These are phyloP conservation scores for Sebastolobus alascanus DNA, from an alignment of 2,797 vertebrate genomes.

Conservation along the genomic window DNA sequence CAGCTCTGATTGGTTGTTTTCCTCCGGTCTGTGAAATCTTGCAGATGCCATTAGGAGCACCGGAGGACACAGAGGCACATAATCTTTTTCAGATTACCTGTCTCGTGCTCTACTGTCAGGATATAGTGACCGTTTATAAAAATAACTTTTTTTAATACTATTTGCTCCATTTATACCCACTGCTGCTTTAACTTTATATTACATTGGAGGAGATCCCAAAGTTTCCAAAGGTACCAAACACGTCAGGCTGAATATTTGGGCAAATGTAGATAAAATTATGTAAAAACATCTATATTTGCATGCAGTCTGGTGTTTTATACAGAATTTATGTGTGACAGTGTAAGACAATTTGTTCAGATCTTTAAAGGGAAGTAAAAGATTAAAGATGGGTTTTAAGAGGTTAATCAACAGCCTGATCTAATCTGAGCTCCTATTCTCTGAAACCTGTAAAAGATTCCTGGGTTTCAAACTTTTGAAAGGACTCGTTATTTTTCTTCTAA, in stretches of 20 bases:
- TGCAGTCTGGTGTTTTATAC: neutral
- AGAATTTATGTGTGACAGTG: neutral
- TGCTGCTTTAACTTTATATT: neutral
- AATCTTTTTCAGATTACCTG: too few relatives aligned
- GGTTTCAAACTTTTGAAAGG: constrained; percentile 14
- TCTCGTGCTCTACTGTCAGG: too few relatives aligned
- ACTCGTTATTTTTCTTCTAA: neutral
- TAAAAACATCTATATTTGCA: neutral
- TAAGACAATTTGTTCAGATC: neutral
- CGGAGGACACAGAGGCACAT: too few relatives aligned
- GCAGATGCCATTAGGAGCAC: too few relatives aligned
- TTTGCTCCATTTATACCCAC: too few relatives aligned
- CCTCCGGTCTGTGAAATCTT: too few relatives aligned
- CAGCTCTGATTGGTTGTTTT: too few relatives aligned
- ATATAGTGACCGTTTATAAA: too few relatives aligned
- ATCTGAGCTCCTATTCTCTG: constrained; percentile 10
- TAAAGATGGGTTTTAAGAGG: neutral
- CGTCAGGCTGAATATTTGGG: neutral
- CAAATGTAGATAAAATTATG: neutral
- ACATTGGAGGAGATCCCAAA: neutral
- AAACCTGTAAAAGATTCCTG: neutral
- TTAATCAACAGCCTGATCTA: constrained; percentile 19
- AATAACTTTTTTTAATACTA: too few relatives aligned
- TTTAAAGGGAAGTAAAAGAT: neutral
- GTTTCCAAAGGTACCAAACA: neutral